phyloP scores from a whole-genome alignment of 2,797 vertebrate species.

The Lepus townsendii region DNA sequence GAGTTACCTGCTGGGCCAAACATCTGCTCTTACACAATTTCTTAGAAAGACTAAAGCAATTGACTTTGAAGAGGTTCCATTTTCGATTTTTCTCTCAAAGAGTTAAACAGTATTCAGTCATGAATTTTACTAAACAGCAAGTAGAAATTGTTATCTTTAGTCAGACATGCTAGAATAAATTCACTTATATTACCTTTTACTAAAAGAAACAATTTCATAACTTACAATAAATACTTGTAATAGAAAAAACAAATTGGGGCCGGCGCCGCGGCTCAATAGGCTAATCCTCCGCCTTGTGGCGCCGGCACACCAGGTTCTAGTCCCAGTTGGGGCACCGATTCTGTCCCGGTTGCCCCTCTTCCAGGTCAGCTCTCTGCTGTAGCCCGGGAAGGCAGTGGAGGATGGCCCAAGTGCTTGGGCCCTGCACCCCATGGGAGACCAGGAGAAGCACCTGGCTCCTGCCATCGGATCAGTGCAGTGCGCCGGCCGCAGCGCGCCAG shows the following conservation, averaged over 20 bases:
- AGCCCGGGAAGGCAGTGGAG: no score
- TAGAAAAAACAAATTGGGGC: slow-evolving; percentile 33
- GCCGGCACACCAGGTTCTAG: accelerated
- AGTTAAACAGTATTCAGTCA: slow-evolving; percentile 20
- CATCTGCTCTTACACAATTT: neutral
- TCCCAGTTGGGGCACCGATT: no score
- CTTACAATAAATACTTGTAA: slow-evolving; percentile 44
- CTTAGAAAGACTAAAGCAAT: slow-evolving; percentile 59
- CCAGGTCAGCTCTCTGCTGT: no score
- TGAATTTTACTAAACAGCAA: slow-evolving; percentile 58
- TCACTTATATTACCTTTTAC: slow-evolving; percentile 16
- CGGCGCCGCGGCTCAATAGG: no score
- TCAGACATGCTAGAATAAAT: slow-evolving; percentile 54
- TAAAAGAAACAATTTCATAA: slow-evolving; percentile 23
- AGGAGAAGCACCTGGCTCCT: no score
- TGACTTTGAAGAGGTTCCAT: slow-evolving; percentile 37
- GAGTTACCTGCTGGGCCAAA: no score
- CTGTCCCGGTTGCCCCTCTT: no score
- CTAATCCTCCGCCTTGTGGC: no score
- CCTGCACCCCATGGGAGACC: no score
- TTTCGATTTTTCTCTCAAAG: slow-evolving; percentile 60
- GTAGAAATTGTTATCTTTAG: slow-evolving; percentile 45
- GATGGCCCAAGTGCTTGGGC: no score
- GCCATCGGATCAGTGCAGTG: no score
- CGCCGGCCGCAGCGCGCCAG: no score